Evolutionary conservation across 2,888 invertebrate species (phyloP), one percentile per base, ranked within the genome.

Genomic region (Papilio gigon): DNA sequence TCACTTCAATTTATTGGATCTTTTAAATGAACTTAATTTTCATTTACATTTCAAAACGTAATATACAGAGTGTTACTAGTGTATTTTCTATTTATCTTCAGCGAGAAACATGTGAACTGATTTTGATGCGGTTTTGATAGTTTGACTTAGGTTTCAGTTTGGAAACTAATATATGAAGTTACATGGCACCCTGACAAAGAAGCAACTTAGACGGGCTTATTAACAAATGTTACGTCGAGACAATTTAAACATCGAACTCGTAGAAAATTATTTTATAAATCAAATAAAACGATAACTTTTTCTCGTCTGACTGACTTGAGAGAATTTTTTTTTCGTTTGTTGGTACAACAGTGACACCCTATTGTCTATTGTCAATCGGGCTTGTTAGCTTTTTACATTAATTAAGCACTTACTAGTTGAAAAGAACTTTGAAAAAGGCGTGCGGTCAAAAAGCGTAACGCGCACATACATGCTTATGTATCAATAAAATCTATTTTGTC

Each of bases 91-190:
- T 44, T 44, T 44, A 11, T 44, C 44, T 44, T 1, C n/a, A 50
- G 50, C 25, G 25, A 22, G 6, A 25, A 50, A 50, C 25, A 14
- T 14, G 25, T 25, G 53, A n/a, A n/a, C 27, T 8, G 53, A 53
- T 53, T 50, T 53, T 53, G 27, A 53, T 53, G 27, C 53, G 53
- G 53, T 53, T 53, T 53, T 5, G 53, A 14, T 53, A 53, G 53
- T 53, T 53, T 53, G 53, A 53, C 53, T 53, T 53, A n/a, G n/a
- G 27, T 53, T 53, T 53, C 30, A 53, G 27, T 53, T 53, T 17
- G n/a, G 9, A 53, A 53, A 53, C 53, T 53, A 8, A 30, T 53
- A 30, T 30, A 53, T 53, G 2, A 27, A 30, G 53, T 53, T 53
- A 30, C 30, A 30, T 30, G 30, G 53, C n/a, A 27, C 50, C 42